These are phyloP conservation scores for Neotoxoptera formosana DNA, from an alignment of 1,140 invertebrate genomes.

Conservation along the genomic window DNA sequence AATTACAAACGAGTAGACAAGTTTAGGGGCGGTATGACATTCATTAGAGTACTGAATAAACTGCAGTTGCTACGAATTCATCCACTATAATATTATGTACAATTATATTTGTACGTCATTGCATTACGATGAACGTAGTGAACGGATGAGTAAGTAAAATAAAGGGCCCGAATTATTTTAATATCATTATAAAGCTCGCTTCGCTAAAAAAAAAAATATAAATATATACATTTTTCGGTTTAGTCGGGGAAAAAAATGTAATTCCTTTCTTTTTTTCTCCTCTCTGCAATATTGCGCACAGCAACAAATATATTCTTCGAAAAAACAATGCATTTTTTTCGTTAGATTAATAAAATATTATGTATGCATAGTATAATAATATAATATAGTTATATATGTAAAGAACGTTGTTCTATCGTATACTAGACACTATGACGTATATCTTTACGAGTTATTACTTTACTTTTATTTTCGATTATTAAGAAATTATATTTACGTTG, in stretches of 20 bases:
- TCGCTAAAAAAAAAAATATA: not conserved
- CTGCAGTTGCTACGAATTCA: not conserved
- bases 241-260: not conserved
- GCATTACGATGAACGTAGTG: not conserved
- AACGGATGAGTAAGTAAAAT: constrained; percentile 35
- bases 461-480: not conserved
- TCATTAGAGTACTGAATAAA: not conserved
- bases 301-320: not conserved
- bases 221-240: not conserved
- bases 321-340: constrained; percentile 21
- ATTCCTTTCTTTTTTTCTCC: not conserved
- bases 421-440: not conserved
- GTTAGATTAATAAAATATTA: not conserved
- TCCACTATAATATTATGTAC: not conserved
- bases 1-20: not conserved
- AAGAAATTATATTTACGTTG: not conserved
- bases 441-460: not conserved
- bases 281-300: not conserved
- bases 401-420: not conserved
- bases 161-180: constrained; percentile 20
- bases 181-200: not conserved
- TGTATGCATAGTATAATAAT: not conserved
- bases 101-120: not conserved
- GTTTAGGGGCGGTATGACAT: not conserved
- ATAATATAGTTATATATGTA: not conserved